Percentiles rank a stretch among this genome's conserved stretches.
Conservation (phyloP, 2,888 invertebrate species). For the Hyppa rectilinea region DNA sequence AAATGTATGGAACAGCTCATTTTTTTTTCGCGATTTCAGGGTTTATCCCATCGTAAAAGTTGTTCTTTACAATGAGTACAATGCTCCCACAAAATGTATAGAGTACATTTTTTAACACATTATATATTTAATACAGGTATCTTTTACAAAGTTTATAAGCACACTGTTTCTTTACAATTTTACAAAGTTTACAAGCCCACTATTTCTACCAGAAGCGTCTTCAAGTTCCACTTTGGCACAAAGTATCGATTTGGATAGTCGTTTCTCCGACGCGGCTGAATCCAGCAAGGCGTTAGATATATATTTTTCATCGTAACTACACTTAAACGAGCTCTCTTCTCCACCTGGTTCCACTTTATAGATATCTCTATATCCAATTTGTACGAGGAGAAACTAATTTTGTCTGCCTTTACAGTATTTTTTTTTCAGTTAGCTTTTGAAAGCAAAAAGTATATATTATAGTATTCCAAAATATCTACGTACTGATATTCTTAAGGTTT, state of each 20-base stretch:
- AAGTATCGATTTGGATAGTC: conserved; percentile 51
- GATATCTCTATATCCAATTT: conserved; percentile 58
- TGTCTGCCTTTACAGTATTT: conserved; percentile 14
- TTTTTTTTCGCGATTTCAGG: too few species aligned
- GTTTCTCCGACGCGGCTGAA: conserved; percentile 29
- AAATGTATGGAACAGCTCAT: too few species aligned
- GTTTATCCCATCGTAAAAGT: too few species aligned
- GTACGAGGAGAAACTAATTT: conserved; percentile 49
- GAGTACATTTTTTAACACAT: too few species aligned
- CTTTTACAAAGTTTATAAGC: too few species aligned
- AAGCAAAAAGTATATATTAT: too few species aligned
- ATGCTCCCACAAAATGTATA: too few species aligned
- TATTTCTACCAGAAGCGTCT: conserved; percentile 25
- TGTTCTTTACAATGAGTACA: too few species aligned
- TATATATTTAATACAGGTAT: too few species aligned
- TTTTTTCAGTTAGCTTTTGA: neutral
- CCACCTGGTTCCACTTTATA: conserved; percentile 62
- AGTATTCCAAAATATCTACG: too few species aligned
- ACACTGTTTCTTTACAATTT: neutral
- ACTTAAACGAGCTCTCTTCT: conserved; percentile 49
- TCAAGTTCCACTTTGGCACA: conserved; percentile 28
- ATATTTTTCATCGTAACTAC: conserved; percentile 52
- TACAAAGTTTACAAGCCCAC: conserved; percentile 11
- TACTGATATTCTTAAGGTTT: too few species aligned
- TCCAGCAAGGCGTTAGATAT: conserved; percentile 37